Evolutionary conservation across 2,113 vertebrate species (phyloP).

Genomic region (Myrmophylax atrothorax): DNA sequence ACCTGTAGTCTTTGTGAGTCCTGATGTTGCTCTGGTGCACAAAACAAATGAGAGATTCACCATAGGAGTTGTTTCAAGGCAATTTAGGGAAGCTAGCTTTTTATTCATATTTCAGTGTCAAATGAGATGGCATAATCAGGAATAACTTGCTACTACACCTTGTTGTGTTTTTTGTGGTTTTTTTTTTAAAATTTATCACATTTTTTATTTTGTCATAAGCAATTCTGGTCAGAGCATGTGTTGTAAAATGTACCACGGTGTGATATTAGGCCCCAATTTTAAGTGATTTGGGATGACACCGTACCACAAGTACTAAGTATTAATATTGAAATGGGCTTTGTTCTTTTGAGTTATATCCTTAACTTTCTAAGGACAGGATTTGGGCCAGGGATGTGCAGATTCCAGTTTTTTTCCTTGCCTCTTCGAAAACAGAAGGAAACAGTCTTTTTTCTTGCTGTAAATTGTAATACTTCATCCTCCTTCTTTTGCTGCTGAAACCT

Average conservation of each 20-base stretch:
- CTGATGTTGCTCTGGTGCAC: neutral
- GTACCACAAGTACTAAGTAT: neutral
- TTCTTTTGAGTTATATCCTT: neutral
- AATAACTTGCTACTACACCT: neutral
- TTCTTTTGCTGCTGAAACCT: neutral
- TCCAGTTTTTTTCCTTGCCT: neutral
- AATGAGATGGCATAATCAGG: neutral
- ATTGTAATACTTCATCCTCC: neutral
- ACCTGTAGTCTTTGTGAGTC: neutral
- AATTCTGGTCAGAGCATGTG: neutral
- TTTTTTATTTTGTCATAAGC: conserved; percentile 2
- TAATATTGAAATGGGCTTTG: neutral
- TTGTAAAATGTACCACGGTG: neutral
- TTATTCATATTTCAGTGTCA: neutral
- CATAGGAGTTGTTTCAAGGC: neutral
- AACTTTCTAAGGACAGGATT: neutral
- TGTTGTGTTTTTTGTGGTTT: neutral
- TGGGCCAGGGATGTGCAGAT: neutral
- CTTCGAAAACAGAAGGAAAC: neutral
- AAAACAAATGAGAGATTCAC: neutral
- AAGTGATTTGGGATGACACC: neutral
- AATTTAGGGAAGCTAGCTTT: neutral
- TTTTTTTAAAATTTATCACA: neutral
- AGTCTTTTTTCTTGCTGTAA: neutral
- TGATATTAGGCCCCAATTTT: neutral